Evolutionary conservation across 2,113 vertebrate species (phyloP).

Genomic region (Emydura subglobosa): DNA sequence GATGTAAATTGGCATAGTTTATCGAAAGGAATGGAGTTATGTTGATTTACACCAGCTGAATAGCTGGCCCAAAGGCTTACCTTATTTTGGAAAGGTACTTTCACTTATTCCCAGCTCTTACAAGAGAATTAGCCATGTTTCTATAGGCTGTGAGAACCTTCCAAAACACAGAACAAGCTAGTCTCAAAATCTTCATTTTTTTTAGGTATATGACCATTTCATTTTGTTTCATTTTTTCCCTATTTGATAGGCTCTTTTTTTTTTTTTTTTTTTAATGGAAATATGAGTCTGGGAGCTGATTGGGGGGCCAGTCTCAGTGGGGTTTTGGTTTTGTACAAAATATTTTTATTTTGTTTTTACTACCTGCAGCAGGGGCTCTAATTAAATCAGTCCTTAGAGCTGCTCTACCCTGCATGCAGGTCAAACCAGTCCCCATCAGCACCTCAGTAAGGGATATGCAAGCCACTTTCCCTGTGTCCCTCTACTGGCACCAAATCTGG

Average conservation of each 20-base stretch:
- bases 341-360: background rate
- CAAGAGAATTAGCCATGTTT: background rate
- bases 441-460: background rate
- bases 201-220: background rate
- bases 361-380: background rate
- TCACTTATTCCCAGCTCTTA: background rate
- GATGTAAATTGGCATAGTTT: background rate
- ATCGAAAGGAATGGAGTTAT: background rate
- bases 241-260: background rate
- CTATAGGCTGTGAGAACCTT: background rate
- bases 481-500: rapidly evolving
- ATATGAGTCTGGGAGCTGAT: background rate
- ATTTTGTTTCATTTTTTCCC: background rate
- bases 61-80: background rate
- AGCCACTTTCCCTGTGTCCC: background rate
- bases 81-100: background rate
- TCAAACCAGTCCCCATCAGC: background rate
- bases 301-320: background rate
- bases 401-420: background rate
- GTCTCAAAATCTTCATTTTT: background rate
- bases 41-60: background rate
- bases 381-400: background rate
- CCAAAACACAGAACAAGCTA: background rate
- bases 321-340: background rate
- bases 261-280: background rate